Conservation (phyloP, 2,113 vertebrate species). For the Sisor rabdophorus region DNA sequence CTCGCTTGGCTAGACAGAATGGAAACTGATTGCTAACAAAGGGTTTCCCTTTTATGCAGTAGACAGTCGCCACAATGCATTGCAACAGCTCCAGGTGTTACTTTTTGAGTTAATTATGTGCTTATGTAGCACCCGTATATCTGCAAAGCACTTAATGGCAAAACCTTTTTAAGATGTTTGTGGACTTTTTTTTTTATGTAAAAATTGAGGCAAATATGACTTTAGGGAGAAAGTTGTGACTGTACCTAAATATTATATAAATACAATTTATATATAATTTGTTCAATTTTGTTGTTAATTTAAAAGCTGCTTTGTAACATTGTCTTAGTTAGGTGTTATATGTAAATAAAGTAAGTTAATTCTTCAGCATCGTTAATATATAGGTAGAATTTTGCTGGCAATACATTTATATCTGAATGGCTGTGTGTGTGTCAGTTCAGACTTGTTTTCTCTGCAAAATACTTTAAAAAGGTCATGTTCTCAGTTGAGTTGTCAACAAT, state of each 20-base stretch:
- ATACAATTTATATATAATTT: too few species aligned
- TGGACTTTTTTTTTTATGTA: neutral
- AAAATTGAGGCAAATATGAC: neutral
- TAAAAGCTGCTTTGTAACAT: too few species aligned
- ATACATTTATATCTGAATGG: neutral
- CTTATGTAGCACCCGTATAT: neutral
- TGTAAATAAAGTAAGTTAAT: too few species aligned
- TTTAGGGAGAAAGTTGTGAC: neutral
- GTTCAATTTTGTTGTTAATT: too few species aligned
- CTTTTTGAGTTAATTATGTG: neutral
- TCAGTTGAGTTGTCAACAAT: constrained; percentile 4
- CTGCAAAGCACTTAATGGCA: neutral
- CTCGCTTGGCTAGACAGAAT: constrained; percentile 23
- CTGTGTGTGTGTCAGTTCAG: neutral
- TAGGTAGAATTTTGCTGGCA: neutral
- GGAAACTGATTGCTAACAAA: constrained; percentile 28
- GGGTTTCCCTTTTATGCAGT: constrained; percentile 10
- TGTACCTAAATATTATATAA: too few species aligned
- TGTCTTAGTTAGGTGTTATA: too few species aligned
- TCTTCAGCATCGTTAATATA: too few species aligned
- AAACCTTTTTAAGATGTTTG: neutral
- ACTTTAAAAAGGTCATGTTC: constrained; percentile 21
- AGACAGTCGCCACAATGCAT: constrained; percentile 1
- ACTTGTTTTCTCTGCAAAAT: neutral
- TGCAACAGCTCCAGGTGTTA: neutral